phyloP scores from a whole-genome alignment of 2,888 invertebrate genomes.

The Patella ulyssiponensis region DNA sequence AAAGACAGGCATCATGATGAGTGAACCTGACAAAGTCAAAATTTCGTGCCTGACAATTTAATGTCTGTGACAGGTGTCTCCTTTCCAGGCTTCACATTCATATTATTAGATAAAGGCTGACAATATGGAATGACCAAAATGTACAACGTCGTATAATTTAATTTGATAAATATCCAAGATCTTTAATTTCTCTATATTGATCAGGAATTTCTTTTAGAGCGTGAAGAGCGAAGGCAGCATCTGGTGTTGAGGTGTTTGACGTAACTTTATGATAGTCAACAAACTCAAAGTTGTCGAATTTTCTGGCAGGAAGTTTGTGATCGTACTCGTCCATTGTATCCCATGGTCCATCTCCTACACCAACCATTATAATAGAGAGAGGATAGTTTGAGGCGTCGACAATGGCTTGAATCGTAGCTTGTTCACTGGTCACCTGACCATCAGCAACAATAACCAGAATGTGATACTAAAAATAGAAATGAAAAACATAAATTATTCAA shows the following conservation, averaged over 20 bases:
- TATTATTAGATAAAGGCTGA: no score
- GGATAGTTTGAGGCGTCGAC: slow-evolving; percentile 74
- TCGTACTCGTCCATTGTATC: slow-evolving; percentile 75
- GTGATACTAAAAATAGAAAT: slow-evolving; percentile 71
- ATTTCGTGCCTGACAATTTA: no score
- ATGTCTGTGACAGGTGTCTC: no score
- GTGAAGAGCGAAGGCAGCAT: slow-evolving; percentile 74
- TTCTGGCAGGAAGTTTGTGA: slow-evolving; percentile 73
- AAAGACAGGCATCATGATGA: no score
- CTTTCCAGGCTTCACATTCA: no score
- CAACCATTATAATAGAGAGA: slow-evolving; percentile 74
- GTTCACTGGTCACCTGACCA: slow-evolving; percentile 75
- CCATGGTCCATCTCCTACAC: slow-evolving; percentile 76
- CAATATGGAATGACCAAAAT: no score
- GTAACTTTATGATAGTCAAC: slow-evolving; percentile 73
- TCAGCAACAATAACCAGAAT: slow-evolving; percentile 75
- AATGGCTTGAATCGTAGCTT: slow-evolving; percentile 73
- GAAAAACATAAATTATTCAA: background rate
- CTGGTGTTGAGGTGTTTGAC: slow-evolving; percentile 56
- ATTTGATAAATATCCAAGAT: slow-evolving; percentile 43
- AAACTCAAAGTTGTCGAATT: slow-evolving; percentile 76
- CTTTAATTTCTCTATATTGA: slow-evolving; percentile 70
- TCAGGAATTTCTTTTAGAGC: slow-evolving; percentile 75
- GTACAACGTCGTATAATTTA: no score
- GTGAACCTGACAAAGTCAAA: no score